Conservation (phyloP, 2,113 vertebrate species). For the Mastomys coucha region DNA sequence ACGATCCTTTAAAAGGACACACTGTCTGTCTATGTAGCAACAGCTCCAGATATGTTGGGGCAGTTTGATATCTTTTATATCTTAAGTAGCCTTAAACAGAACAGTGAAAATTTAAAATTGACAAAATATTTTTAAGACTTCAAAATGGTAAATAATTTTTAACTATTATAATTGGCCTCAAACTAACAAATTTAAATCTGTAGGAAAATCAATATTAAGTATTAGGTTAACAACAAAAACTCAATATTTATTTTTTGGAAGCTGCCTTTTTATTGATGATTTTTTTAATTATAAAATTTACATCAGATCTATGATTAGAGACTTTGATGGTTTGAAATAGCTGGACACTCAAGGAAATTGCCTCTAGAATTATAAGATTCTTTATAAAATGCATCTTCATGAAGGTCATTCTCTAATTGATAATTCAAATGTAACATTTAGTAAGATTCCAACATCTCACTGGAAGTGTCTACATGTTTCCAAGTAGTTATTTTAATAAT, state of each 20-base stretch:
- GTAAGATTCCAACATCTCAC: constrained; percentile 71
- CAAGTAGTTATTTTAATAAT: constrained; percentile 72
- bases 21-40: constrained; percentile 77
- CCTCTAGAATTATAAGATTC: constrained; percentile 61
- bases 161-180: constrained; percentile 79
- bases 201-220: constrained; percentile 74
- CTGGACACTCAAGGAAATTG: constrained; percentile 70
- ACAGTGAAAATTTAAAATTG: constrained; percentile 77
- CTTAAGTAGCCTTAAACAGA: constrained; percentile 83
- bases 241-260: constrained; percentile 72
- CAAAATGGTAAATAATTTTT: constrained; percentile 79
- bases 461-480: constrained; percentile 68
- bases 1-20: constrained; percentile 79
- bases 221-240: constrained; percentile 64
- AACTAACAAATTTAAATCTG: constrained; percentile 71
- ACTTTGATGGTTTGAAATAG: constrained; percentile 70
- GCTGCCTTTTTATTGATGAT: constrained; percentile 66
- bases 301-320: constrained; percentile 67
- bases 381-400: constrained; percentile 80
- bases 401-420: constrained; percentile 74
- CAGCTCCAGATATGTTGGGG: constrained; percentile 82
- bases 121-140: constrained; percentile 84
- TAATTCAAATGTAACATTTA: constrained; percentile 75
- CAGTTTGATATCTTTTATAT: constrained; percentile 86
- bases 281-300: constrained; percentile 81